A percentile compares a stretch with the other conserved stretches of the same genome.
Evolutionary conservation across 2,113 vertebrate genomes (phyloP).

Genomic region (Centropristis striata): DNA sequence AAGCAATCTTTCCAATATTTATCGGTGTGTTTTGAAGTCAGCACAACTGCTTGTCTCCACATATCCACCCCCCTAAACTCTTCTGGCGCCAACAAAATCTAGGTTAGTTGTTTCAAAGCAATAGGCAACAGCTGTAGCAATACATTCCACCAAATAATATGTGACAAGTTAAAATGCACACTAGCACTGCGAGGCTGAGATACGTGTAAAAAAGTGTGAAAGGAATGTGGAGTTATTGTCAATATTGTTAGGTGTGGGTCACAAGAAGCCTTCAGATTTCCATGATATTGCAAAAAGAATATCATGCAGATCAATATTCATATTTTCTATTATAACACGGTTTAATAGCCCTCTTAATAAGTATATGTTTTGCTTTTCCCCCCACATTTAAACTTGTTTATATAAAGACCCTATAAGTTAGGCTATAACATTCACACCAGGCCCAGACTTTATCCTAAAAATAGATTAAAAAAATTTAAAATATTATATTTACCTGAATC

Average conservation of each 20-base stretch:
- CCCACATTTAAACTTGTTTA: background rate
- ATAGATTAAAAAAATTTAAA: background rate
- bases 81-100: slow-evolving; percentile 68
- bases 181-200: slow-evolving; percentile 5
- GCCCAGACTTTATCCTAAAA: background rate
- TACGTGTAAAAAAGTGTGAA: background rate
- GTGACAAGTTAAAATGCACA: slow-evolving; percentile 64
- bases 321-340: background rate
- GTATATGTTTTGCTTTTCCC: background rate
- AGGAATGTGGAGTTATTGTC: background rate
- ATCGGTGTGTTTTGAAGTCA: slow-evolving; percentile 70
- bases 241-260: background rate
- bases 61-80: slow-evolving; percentile 26
- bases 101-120: slow-evolving; percentile 80
- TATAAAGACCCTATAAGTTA: too few relatives aligned
- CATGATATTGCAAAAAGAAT: background rate
- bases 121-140: slow-evolving; percentile 81
- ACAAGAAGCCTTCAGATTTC: background rate
- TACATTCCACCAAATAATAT: slow-evolving; percentile 74
- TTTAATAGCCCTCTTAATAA: background rate
- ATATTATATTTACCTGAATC: background rate
- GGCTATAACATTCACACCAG: background rate
- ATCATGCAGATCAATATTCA: background rate
- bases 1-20: slow-evolving; percentile 69
- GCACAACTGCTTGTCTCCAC: slow-evolving; percentile 41